Evolutionary conservation across 1,140 invertebrate species (phyloP).

Genomic region (Sitophilus oryzae): DNA sequence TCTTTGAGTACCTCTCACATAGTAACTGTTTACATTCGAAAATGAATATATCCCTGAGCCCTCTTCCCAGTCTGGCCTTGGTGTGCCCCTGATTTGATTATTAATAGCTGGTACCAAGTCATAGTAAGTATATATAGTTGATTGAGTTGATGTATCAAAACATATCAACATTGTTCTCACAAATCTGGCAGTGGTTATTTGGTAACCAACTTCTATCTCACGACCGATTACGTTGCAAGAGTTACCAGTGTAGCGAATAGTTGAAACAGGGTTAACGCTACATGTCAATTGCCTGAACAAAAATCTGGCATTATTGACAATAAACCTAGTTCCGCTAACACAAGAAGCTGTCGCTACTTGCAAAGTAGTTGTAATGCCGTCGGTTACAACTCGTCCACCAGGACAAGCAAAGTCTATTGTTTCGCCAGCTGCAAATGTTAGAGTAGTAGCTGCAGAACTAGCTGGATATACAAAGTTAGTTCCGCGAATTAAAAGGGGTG

Average conservation of each 20-base stretch:
- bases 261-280: neutral
- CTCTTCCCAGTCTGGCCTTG: conserved; percentile 34
- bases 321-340: neutral
- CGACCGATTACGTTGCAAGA: conserved; percentile 40
- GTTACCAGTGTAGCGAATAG: conserved; percentile 5
- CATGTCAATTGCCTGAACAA: neutral
- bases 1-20: conserved; percentile 34
- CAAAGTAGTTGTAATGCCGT: no score
- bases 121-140: conserved; percentile 27
- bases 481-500: conserved; percentile 10
- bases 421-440: conserved; percentile 20
- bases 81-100: conserved; percentile 31
- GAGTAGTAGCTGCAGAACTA: conserved; percentile 7
- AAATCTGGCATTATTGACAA: neutral
- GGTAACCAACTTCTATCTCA: conserved; percentile 36
- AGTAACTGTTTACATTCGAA: conserved; percentile 30
- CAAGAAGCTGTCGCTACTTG: neutral
- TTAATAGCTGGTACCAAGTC: conserved; percentile 32
- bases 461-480: conserved; percentile 14
- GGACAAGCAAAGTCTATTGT: conserved; percentile 16
- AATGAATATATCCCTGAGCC: conserved; percentile 34
- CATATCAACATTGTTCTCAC: conserved; percentile 29
- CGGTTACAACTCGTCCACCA: neutral
- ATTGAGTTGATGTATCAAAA: conserved; percentile 28
- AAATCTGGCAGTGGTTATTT: conserved; percentile 25